Evolutionary conservation across 53 echinoderm and acorn worm genomes (phyloP).

Genomic region (Paracentrotus lividus): DNA sequence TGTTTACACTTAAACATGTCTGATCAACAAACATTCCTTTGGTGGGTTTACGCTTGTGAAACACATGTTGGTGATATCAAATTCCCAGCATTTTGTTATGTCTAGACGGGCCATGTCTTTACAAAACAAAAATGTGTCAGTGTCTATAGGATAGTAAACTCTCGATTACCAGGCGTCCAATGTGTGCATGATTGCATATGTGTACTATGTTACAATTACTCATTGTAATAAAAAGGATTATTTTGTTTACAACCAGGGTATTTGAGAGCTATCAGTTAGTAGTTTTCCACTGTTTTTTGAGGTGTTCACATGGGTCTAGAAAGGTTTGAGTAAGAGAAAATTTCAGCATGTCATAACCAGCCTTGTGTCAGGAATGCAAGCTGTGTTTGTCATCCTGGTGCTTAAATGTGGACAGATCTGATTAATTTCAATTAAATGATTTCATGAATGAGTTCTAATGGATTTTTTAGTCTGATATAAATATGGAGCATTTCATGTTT

Average conservation of each 20-base stretch:
- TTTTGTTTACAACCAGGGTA: background rate
- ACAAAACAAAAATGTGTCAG: background rate
- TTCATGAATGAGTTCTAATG: background rate
- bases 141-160: background rate
- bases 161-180: background rate
- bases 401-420: too few species aligned
- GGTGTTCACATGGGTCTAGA: background rate
- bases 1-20: background rate
- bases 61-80: background rate
- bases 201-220: background rate
- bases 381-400: too few species aligned
- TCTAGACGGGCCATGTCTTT: background rate
- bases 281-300: background rate
- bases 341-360: too few species aligned
- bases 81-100: conserved; percentile 13
- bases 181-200: background rate
- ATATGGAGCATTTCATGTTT: background rate
- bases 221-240: background rate
- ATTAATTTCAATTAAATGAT: background rate
- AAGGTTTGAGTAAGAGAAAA: too few species aligned
- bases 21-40: background rate
- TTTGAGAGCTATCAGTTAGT: background rate
- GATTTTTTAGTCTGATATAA: background rate
- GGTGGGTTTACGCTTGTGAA: background rate
- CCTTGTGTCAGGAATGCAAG: too few species aligned